phyloP scores from a whole-genome alignment of 2,113 vertebrate species.

The Chlorodrepanis virens region DNA sequence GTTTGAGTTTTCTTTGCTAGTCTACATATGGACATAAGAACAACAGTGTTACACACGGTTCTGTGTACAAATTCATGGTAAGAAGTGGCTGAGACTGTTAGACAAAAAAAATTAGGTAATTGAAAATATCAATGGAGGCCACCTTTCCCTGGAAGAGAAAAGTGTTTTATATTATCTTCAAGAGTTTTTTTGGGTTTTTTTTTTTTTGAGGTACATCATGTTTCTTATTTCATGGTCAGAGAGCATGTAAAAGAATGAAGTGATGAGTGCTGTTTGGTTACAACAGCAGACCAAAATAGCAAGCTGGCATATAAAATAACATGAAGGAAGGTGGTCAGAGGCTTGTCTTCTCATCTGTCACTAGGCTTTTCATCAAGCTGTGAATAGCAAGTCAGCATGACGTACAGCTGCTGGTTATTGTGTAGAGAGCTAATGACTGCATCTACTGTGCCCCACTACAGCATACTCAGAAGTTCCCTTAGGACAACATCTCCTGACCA shows the following conservation, averaged over 20 bases:
- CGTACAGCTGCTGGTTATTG: neutral
- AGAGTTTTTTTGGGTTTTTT: too few species aligned
- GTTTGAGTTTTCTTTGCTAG: neutral
- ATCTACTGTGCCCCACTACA: neutral
- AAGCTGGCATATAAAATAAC: neutral
- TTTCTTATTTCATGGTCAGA: neutral
- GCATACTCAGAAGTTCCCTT: neutral
- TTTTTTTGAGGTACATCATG: neutral
- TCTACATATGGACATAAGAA: neutral
- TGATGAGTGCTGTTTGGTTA: neutral
- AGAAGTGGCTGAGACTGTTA: neutral
- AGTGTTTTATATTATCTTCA: neutral
- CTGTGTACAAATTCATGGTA: neutral
- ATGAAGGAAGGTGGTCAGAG: neutral
- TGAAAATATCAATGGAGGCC: neutral
- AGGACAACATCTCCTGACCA: neutral
- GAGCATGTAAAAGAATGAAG: neutral
- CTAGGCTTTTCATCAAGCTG: neutral
- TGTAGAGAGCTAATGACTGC: constrained; percentile 1
- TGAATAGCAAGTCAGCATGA: constrained; percentile 32
- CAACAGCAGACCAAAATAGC: neutral
- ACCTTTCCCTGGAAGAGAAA: neutral
- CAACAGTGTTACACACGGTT: neutral
- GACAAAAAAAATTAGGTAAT: neutral
- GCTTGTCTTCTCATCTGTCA: neutral